Evolutionary conservation across 2,888 invertebrate genomes (phyloP).

Genomic region (Phalera bucephala): DNA sequence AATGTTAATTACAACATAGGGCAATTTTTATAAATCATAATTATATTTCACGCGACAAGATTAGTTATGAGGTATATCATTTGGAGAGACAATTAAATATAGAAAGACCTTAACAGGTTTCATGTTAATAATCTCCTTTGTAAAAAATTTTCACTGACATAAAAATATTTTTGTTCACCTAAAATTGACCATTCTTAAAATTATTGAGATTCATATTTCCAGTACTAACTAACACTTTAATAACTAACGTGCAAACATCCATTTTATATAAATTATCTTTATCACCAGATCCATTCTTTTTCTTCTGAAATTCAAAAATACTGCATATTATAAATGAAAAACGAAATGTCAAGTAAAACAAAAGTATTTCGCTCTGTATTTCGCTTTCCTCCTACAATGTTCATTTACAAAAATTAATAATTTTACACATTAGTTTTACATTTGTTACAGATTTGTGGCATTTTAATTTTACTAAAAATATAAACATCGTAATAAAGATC

Average conservation of each 20-base stretch:
- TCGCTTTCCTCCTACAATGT: too few relatives aligned
- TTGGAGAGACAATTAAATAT: not conserved
- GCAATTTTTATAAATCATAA: too few relatives aligned
- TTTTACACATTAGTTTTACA: conserved; percentile 20
- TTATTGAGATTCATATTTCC: conserved; percentile 24
- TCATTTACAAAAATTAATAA: conserved; percentile 25
- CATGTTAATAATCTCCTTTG: conserved; percentile 7
- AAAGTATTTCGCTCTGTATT: not conserved
- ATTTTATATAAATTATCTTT: conserved; percentile 2
- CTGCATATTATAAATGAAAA: not conserved
- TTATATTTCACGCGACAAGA: not conserved
- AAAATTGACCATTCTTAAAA: conserved; percentile 24
- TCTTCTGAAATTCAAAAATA: not conserved
- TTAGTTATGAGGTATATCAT: conserved; percentile 5
- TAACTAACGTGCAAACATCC: not conserved
- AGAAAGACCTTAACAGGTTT: not conserved
- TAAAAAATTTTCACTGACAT: conserved; percentile 6
- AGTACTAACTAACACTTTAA: not conserved
- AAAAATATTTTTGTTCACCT: conserved; percentile 20
- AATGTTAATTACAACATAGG: too few relatives aligned
- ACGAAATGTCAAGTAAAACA: not conserved
- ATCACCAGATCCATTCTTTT: not conserved
- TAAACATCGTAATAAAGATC: conserved; percentile 7
- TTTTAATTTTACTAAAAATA: conserved; percentile 24
- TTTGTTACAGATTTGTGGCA: conserved; percentile 35